Conservation (phyloP, 2,797 vertebrate genomes). For the Pantherophis vulpinus region DNA sequence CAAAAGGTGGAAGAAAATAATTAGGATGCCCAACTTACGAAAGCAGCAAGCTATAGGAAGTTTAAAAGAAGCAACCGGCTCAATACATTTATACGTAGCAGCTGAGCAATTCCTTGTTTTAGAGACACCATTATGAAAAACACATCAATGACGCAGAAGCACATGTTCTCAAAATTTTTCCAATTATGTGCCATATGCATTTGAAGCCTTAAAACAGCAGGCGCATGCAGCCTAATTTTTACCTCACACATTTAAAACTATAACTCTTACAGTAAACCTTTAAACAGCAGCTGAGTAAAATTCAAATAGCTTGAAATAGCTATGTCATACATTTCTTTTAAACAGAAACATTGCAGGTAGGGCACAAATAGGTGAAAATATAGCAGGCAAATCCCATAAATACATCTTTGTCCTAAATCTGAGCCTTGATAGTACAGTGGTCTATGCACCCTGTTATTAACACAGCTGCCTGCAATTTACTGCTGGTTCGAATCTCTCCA, state of each 20-base stretch:
- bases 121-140: not conserved
- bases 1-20: not conserved
- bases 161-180: not conserved
- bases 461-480: no score
- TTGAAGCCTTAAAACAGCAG: not conserved
- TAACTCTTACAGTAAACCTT: not conserved
- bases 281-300: conserved; percentile 16
- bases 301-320: not conserved
- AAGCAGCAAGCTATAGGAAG: not conserved
- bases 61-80: not conserved
- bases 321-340: not conserved
- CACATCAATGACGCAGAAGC: conserved; percentile 13
- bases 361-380: not conserved
- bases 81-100: conserved; percentile 7
- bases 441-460: no score
- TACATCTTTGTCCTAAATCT: not conserved
- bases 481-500: no score
- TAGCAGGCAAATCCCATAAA: not conserved
- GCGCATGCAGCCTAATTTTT: not conserved
- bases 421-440: no score
- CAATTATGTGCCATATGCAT: not conserved
- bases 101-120: not conserved
- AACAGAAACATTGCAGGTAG: not conserved
- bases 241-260: not conserved
- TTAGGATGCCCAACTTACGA: not conserved